Evolutionary conservation across 2,797 vertebrate species (phyloP).

Genomic region (Hyperoplus immaculatus): DNA sequence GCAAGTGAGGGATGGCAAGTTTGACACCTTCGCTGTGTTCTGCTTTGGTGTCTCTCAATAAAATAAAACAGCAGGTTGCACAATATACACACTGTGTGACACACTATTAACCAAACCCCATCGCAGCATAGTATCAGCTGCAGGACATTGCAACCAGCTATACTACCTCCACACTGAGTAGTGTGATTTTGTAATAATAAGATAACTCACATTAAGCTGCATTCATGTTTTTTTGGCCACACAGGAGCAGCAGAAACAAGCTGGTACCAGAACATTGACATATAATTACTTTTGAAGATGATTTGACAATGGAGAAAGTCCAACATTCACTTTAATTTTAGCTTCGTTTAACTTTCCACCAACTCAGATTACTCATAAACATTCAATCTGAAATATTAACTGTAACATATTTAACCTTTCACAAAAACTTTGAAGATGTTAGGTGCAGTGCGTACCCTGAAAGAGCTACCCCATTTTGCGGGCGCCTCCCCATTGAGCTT

Average conservation of each 20-base stretch:
- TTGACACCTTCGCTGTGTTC: background rate
- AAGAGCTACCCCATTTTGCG: background rate
- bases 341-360: constrained; percentile 15
- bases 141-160: background rate
- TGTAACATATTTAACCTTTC: background rate
- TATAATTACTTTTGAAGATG: background rate
- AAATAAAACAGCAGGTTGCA: constrained; percentile 28
- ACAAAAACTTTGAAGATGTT: background rate
- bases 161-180: background rate
- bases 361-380: background rate
- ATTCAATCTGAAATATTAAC: constrained; percentile 9
- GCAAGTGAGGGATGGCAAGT: constrained; percentile 11
- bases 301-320: background rate
- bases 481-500: background rate
- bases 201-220: background rate
- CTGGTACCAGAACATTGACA: background rate
- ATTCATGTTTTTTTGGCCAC: background rate
- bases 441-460: background rate
- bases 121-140: background rate
- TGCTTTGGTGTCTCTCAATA: background rate
- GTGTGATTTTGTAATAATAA: background rate
- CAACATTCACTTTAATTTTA: background rate
- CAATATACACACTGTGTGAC: constrained; percentile 3
- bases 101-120: background rate
- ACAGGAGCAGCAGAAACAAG: background rate